Evolutionary conservation across 1,140 invertebrate species (phyloP), one percentile per base, ranked within the genome.

Genomic region (Venustaconcha ellipsiformis): DNA sequence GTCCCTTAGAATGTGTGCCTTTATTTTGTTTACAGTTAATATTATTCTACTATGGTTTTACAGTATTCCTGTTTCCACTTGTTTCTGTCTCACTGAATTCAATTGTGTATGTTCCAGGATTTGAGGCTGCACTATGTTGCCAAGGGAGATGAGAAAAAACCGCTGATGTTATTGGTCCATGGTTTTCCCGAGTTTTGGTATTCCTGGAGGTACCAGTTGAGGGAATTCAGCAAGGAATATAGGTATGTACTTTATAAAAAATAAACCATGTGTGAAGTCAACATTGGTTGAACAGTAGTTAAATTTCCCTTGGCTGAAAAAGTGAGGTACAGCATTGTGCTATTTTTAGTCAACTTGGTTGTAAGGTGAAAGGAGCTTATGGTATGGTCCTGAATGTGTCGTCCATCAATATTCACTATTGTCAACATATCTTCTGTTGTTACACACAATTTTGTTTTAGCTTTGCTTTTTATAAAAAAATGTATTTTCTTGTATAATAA

Each of bases 181-280:
- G 91, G 91, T n/a, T 91, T 91, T 70, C 91, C 91, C 20, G 91
- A 91, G 70, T 90, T 89, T 74, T 91, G 91, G 91, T 91, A 88
- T 77, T 90, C 90, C 0, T 91, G 91, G 91, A 80, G 90, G 76
- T 79, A 88, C 80, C 91, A 91, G 77, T 67, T 91, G 3, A 76
- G 69, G 62, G 87, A 90, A 72, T 91, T 91, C 78, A 72, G 75
- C 18, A 83, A 87, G 64, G 80, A 85, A 66, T 89, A 89, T 77
- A 86, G 89, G 88, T 90, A 79, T 60, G 62, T 60, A 17, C 23
- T 68, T 68, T 20, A 18, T 57, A 15, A 14, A 59, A 26, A 56
- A 58, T 26, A 48, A 48, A 70, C 8, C 6, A 60, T 23, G 23
- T 23, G 17, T 66, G 14, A 30, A 48, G 26, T 18, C 15, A 62